Evolutionary conservation across 2,113 vertebrate genomes (phyloP).

Genomic region (Crotalus viridis): DNA sequence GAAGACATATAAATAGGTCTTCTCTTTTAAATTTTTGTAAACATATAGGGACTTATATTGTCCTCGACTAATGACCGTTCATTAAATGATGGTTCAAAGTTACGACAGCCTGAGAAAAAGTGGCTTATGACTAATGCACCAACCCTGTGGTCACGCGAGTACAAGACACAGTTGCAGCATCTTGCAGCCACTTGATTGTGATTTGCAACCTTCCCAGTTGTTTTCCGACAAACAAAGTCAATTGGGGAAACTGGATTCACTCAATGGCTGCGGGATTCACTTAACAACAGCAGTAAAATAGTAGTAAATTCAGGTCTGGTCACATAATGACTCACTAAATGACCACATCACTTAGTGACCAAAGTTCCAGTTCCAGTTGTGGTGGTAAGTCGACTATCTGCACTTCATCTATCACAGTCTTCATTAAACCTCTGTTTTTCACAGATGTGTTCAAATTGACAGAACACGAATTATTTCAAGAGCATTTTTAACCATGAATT

Average conservation of each 20-base stretch:
- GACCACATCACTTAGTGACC: not conserved
- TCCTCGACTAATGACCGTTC: not conserved
- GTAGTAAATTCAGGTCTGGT: not conserved
- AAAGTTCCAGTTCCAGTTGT: not conserved
- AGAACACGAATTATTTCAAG: not conserved
- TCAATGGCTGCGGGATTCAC: not conserved
- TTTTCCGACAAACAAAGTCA: not conserved
- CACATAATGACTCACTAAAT: not conserved
- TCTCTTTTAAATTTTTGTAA: not conserved
- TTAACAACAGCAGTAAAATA: not conserved
- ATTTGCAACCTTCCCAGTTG: not conserved
- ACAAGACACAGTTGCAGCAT: not conserved
- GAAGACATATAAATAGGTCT: not conserved
- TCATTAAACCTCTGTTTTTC: not conserved
- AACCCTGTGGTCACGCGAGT: not conserved
- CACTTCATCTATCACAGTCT: not conserved
- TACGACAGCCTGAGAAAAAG: not conserved
- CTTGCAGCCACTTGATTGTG: not conserved
- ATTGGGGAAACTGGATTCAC: not conserved
- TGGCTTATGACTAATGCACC: not conserved
- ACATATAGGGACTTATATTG: not conserved
- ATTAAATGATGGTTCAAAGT: not conserved
- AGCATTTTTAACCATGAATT: not conserved
- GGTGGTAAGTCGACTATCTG: not conserved
- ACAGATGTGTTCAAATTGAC: not conserved